These are phyloP conservation scores for Cephonodes hylas DNA, from an alignment of 2,888 invertebrate species.

Conservation along the genomic window DNA sequence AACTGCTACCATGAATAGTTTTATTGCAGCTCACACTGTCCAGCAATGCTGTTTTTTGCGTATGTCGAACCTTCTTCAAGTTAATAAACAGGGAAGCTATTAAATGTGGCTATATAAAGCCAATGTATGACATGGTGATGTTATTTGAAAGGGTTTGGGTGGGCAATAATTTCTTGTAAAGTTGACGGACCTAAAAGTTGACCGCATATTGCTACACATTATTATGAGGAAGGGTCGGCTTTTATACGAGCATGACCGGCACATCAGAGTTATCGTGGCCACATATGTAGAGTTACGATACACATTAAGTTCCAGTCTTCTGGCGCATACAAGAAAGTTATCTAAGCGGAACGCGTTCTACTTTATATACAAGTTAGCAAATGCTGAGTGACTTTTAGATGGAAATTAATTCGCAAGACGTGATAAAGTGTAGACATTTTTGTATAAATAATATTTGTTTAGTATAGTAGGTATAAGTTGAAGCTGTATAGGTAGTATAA, in stretches of 20 bases:
- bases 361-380: background rate
- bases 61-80: background rate
- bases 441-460: too few species aligned
- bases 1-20: background rate
- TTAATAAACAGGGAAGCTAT: background rate
- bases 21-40: background rate
- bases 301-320: background rate
- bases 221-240: constrained; percentile 49
- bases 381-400: too few species aligned
- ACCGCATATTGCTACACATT: constrained; percentile 48
- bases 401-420: too few species aligned
- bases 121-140: constrained; percentile 11
- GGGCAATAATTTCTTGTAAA: constrained; percentile 43
- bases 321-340: background rate
- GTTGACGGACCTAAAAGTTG: constrained; percentile 46
- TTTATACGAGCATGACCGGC: constrained; percentile 50
- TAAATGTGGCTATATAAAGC: constrained; percentile 5
- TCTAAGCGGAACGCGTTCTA: background rate
- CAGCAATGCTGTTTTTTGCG: background rate
- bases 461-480: too few species aligned
- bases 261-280: constrained; percentile 46
- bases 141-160: constrained; percentile 20
- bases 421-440: too few species aligned
- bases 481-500: too few species aligned
- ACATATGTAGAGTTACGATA: constrained; percentile 27